Conservation (phyloP, 2,797 vertebrate species). For the Oreortyx pictus region DNA sequence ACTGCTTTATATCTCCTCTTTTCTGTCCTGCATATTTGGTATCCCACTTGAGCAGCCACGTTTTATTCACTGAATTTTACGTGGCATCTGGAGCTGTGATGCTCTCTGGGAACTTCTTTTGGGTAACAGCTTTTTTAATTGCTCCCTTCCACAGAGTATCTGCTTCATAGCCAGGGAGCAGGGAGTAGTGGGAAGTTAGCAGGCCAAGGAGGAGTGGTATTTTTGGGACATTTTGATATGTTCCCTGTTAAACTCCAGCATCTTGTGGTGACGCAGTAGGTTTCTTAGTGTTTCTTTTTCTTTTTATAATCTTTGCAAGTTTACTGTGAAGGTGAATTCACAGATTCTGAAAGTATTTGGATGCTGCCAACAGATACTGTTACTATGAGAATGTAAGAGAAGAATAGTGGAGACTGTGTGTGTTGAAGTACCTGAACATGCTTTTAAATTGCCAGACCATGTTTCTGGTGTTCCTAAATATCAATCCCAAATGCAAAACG, state of each 20-base stretch:
- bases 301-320: not conserved
- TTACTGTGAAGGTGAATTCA: not conserved
- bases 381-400: not conserved
- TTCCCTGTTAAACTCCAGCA: not conserved
- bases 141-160: not conserved
- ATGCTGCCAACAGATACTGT: not conserved
- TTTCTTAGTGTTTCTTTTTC: not conserved
- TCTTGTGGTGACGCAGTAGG: not conserved
- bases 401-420: not conserved
- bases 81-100: not conserved
- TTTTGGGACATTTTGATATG: not conserved
- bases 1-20: not conserved
- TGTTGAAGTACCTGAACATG: not conserved
- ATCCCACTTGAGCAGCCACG: not conserved
- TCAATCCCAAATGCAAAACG: not conserved
- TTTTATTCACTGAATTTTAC: not conserved
- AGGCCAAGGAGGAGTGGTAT: not conserved
- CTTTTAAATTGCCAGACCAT: slow-evolving; percentile 13
- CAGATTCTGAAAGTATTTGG: not conserved
- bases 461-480: not conserved
- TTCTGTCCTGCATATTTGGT: not conserved
- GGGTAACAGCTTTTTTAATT: not conserved
- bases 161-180: not conserved
- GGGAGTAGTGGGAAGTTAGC: not conserved
- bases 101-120: not conserved